These are phyloP conservation scores for Coracias cyanogaster DNA, from an alignment of 2,797 vertebrate species.

Conservation along the genomic window DNA sequence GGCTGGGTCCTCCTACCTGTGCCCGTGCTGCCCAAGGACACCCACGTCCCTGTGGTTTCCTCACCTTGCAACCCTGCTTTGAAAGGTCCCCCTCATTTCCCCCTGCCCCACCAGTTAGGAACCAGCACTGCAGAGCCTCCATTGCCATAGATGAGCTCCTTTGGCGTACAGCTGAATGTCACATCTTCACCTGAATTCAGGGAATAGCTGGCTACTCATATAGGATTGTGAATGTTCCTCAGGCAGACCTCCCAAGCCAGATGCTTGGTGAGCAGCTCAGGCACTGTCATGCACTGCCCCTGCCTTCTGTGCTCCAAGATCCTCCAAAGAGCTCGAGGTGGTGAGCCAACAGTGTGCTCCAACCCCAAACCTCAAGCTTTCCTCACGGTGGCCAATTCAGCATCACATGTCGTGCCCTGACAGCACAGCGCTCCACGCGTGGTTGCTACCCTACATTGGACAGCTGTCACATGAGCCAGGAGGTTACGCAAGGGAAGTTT, in stretches of 20 bases:
- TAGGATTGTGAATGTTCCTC: background rate
- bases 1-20: background rate
- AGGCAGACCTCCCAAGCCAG: background rate
- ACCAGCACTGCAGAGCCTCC: background rate
- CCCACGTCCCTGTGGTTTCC: accelerated
- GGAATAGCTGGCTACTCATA: background rate
- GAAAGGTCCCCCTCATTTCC: background rate
- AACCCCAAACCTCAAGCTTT: background rate
- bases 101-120: accelerated
- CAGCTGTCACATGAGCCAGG: accelerated
- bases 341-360: background rate
- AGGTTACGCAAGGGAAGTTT: background rate
- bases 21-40: background rate
- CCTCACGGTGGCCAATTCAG: accelerated
- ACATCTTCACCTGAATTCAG: background rate
- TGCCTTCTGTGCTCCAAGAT: background rate
- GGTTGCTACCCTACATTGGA: background rate
- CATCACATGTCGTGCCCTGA: accelerated
- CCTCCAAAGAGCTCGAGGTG: accelerated
- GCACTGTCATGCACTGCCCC: accelerated
- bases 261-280: accelerated
- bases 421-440: accelerated
- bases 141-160: accelerated
- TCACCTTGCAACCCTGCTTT: background rate
- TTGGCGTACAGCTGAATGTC: background rate